phyloP scores from a whole-genome alignment of 1,140 invertebrate genomes.

The Littorina saxatilis region DNA sequence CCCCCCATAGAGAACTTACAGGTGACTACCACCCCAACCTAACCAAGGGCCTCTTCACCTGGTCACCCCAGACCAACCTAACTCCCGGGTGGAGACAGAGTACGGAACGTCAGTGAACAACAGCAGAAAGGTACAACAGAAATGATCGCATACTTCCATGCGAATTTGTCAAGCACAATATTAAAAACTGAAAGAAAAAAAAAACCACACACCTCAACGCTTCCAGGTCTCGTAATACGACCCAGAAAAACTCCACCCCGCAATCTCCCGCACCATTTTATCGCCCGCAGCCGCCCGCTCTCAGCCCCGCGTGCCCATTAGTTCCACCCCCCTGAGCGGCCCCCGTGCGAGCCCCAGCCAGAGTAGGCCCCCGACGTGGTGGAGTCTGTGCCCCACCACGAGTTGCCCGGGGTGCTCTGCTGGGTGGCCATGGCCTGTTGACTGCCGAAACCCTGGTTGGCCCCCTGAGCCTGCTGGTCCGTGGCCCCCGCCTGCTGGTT shows the following conservation, averaged over 20 bases:
- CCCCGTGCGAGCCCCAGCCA: conserved; percentile 9
- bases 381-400: conserved; percentile 14
- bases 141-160: too few species aligned
- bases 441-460: not conserved
- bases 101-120: too few species aligned
- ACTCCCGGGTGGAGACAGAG: too few species aligned
- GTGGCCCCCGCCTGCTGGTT: conserved; percentile 53
- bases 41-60: too few species aligned
- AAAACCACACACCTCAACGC: not conserved
- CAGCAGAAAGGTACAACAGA: too few species aligned
- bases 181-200: not conserved
- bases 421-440: not conserved
- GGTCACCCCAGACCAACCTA: too few species aligned
- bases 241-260: not conserved
- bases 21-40: too few species aligned
- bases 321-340: not conserved
- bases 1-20: too few species aligned
- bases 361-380: conserved; percentile 14
- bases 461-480: conserved; percentile 17
- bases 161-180: not conserved
- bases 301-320: not conserved
- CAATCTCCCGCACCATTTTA: not conserved
- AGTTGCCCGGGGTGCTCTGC: conserved; percentile 3
- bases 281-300: not conserved
- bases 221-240: too few species aligned